Evolutionary conservation across 2,797 vertebrate species (phyloP).

Genomic region (Lateolabrax maculatus): DNA sequence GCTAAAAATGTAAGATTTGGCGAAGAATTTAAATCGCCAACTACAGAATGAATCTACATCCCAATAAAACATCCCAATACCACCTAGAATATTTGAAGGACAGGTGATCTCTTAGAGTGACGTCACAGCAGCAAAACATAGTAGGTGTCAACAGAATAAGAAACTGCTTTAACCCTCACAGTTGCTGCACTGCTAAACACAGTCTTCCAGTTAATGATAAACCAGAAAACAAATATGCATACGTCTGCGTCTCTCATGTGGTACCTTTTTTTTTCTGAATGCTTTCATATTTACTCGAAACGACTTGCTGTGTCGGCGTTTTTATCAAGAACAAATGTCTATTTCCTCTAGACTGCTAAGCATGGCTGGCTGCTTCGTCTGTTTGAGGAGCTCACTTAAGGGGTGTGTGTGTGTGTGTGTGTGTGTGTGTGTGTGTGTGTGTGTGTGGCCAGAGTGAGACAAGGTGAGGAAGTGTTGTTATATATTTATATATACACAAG

Average conservation of each 20-base stretch:
- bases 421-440: background rate
- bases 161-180: background rate
- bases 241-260: background rate
- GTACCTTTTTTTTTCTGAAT: background rate
- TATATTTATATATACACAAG: background rate
- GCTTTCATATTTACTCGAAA: background rate
- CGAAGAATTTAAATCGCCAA: too few relatives aligned
- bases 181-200: background rate
- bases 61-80: background rate
- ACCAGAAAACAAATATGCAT: conserved; percentile 33
- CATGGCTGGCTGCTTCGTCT: background rate
- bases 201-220: conserved; percentile 48
- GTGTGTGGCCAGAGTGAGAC: background rate
- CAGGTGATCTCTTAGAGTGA: background rate
- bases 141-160: background rate
- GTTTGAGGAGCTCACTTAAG: background rate
- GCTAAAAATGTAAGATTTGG: too few relatives aligned
- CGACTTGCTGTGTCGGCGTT: background rate
- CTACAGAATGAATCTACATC: background rate
- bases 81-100: background rate
- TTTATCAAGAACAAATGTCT: conserved; percentile 17
- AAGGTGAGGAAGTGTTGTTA: background rate
- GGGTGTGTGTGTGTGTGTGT: background rate
- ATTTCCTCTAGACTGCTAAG: conserved; percentile 27
- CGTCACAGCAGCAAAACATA: background rate